Conservation (phyloP, 2,113 vertebrate species). For the Typhlomys cinereus region DNA sequence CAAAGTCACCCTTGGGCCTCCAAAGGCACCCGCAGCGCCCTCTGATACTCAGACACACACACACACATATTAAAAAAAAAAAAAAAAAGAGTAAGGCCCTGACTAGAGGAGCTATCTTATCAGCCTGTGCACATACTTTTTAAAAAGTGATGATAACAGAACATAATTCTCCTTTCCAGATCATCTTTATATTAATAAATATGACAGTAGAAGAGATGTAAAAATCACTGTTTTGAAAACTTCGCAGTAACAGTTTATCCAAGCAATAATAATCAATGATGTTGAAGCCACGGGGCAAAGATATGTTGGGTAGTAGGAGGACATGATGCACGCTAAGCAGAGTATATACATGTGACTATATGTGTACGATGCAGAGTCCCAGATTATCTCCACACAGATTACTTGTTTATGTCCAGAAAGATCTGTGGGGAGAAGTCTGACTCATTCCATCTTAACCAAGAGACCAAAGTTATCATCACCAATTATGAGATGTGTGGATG, state of each 20-base stretch:
- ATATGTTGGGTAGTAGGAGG: neutral
- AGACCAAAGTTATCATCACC: neutral
- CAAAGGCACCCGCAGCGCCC: no score
- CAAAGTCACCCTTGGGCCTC: no score
- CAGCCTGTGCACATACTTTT: no score
- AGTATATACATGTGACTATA: neutral
- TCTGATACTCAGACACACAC: no score
- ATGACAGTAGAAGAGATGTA: neutral
- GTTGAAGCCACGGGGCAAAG: neutral
- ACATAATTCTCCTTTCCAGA: neutral
- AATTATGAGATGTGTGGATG: neutral
- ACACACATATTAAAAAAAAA: no score
- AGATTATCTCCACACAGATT: neutral
- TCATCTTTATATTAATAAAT: neutral
- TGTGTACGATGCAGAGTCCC: neutral
- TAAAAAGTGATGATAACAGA: neutral
- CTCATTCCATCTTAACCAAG: neutral
- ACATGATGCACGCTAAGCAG: neutral
- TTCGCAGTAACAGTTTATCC: constrained; percentile 11
- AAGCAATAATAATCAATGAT: neutral
- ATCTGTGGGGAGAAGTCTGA: neutral
- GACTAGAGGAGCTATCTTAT: no score
- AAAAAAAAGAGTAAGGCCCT: no score
- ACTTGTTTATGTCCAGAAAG: neutral
- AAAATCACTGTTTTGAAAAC: neutral